phyloP scores from a whole-genome alignment of 2,888 invertebrate genomes.

The Colletes collaris region DNA sequence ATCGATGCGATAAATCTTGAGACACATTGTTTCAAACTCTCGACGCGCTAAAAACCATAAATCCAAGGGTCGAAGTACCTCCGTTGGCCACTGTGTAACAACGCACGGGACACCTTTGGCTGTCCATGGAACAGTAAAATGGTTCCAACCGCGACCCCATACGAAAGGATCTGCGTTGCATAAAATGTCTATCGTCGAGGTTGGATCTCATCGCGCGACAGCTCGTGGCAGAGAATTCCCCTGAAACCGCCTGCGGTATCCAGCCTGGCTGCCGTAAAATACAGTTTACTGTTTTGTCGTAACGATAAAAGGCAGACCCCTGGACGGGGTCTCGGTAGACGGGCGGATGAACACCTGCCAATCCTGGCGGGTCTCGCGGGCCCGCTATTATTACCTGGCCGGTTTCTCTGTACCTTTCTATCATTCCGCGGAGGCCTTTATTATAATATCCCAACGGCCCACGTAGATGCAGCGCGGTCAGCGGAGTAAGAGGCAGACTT shows the following conservation, averaged over 20 bases:
- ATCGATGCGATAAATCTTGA: too few species aligned
- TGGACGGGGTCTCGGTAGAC: constrained; percentile 16
- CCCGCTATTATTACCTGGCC: constrained; percentile 72
- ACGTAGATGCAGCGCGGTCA: constrained; percentile 59
- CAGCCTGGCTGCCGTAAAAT: not conserved
- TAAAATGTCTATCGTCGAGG: not conserved
- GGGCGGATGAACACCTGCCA: constrained; percentile 65
- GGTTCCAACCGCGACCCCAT: too few species aligned
- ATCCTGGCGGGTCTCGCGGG: constrained; percentile 46
- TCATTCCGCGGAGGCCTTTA: constrained; percentile 68
- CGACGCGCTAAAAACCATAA: too few species aligned
- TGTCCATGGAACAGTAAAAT: too few species aligned
- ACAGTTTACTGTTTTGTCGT: constrained; percentile 23
- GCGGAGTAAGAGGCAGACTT: constrained; percentile 50
- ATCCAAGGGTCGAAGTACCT: too few species aligned
- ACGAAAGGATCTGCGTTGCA: not conserved
- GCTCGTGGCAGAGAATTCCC: not conserved
- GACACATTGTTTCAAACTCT: too few species aligned
- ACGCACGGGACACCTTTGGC: too few species aligned
- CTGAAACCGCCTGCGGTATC: not conserved
- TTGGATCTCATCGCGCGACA: not conserved
- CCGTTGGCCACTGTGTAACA: too few species aligned
- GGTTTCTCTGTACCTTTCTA: constrained; percentile 71
- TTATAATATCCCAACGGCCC: constrained; percentile 66
- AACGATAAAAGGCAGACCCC: constrained; percentile 15